Evolutionary conservation across 2,113 vertebrate species (phyloP), one percentile per base, ranked within the genome.

Genomic region (Gymnarchus niloticus): DNA sequence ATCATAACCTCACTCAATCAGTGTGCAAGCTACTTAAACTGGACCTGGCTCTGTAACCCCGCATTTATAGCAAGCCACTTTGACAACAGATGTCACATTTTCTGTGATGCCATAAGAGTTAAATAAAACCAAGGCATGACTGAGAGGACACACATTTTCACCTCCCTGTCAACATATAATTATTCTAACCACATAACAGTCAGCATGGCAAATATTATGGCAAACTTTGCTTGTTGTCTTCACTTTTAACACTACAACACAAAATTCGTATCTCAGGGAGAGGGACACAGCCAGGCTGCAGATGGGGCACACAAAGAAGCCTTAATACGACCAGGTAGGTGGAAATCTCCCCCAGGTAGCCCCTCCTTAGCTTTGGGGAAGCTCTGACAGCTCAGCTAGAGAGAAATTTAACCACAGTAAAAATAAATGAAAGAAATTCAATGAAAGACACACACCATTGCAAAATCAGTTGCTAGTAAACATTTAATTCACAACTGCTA

Each of bases 361-460:
- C 1, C 2, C 59, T 10, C 41, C 90, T 89, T 85, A 84, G 85
- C 86, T 87, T 61, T 69, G 81, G 59, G 88, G 89, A 85, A 87
- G 86, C 89, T 85, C 87, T 86, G 87, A 89, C 61, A 89, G 87
- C 87, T 89, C 88, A 86, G 89, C n/a, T 87, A 86, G 87, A 84
- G 84, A 89, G 86, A 88, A 90, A 89, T 89, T 91, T 87, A 80
- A 88, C 89, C 89, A 86, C 81, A 86, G 89, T 87, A 87, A n/a
- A n/a, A n/a, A n/a, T n/a, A n/a, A n/a, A n/a, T n/a, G n/a, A n/a
- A 56, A 80, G 81, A 49, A 56, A 19, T 48, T 3, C 56, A 57
- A 57, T 52, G n/a, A 28, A 4, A 14, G 44, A 85, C 84, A 61
- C 73, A 3, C 86, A 52, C n/a, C 83, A 88, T 49, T 56, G 82